Conservation (phyloP, 1,140 invertebrate genomes). For the Trachelipus rathkii region DNA sequence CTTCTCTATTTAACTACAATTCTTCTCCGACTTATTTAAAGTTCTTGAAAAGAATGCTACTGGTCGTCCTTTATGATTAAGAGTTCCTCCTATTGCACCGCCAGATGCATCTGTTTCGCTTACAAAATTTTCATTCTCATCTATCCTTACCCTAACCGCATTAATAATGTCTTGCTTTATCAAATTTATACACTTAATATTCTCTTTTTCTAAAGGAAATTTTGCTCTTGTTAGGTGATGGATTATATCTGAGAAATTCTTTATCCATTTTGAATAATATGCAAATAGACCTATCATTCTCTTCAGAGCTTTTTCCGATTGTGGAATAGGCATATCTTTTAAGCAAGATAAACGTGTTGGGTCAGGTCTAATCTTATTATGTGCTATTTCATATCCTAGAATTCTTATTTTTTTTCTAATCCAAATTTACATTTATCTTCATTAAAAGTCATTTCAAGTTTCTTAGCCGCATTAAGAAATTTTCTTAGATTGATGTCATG, state of each 20-base stretch:
- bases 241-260: not conserved
- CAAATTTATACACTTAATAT: no score
- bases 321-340: constrained; percentile 21
- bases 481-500: not conserved
- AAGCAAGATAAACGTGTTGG: constrained; percentile 26
- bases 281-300: constrained; percentile 26
- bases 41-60: constrained; percentile 41
- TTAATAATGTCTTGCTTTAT: no score
- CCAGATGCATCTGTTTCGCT: constrained; percentile 37
- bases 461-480: not conserved
- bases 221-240: constrained; percentile 16
- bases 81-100: constrained; percentile 39
- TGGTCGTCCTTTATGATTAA: constrained; percentile 28
- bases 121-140: not conserved
- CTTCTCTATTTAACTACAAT: constrained; percentile 40
- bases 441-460: not conserved
- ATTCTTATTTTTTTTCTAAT: constrained; percentile 3
- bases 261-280: constrained; percentile 26
- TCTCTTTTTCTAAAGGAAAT: not conserved
- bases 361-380: constrained; percentile 29
- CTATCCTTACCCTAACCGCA: no score
- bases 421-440: not conserved
- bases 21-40: not conserved
- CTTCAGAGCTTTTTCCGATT: constrained; percentile 19
- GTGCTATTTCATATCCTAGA: constrained; percentile 23